Base-by-base conservation (phyloP, 1,140 invertebrate species). In the Asobara japonica region DNA sequence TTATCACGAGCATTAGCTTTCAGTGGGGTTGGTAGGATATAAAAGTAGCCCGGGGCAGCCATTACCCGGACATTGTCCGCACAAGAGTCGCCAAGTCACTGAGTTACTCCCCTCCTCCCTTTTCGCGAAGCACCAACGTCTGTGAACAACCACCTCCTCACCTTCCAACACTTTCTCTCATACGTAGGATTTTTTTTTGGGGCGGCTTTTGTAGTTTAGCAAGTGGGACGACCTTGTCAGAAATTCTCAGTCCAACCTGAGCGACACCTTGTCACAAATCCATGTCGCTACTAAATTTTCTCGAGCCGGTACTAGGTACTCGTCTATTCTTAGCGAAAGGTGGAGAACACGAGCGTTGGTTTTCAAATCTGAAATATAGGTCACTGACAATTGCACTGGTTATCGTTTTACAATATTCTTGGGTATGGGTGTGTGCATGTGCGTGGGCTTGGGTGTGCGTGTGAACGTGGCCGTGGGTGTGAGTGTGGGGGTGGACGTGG, bases 1-100 rank as follows among this genome's bases (percentile, higher is more conserved):
- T 84, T 87, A 86, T 87, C 84, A 78, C 75, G 74, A 71, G 79
- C 84, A 85, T 87, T 87, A 87, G 84, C 83, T 83, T 84, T 82
- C 81, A 82, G 80, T 79, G 45, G 64, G 76, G 80, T 79, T 76
- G 73, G 71, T 76, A 76, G 77, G 79, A 80, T 81, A 84, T 83
- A 84, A 84, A 84, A 86, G 80, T 85, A 82, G 80, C 83, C 83
- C 71, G 74, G 76, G 79, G 83, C 80, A 79, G 79, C 81, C 83
- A 86, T 86, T 87, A 87, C 80, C 77, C 79, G 82, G 81, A 84
- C 83, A 86, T 86, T 83, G 84, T 86, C 82, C 80, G 80, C 72
- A 65, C 71, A 73, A 76, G 73, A 79, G 74, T 73, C 36, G 65
- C 74, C 75, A 74, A 72, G 60, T 62, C 60, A 62, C 60, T 62